Conservation (phyloP, 2,113 vertebrate genomes). For the Chlorocebus sabaeus region DNA sequence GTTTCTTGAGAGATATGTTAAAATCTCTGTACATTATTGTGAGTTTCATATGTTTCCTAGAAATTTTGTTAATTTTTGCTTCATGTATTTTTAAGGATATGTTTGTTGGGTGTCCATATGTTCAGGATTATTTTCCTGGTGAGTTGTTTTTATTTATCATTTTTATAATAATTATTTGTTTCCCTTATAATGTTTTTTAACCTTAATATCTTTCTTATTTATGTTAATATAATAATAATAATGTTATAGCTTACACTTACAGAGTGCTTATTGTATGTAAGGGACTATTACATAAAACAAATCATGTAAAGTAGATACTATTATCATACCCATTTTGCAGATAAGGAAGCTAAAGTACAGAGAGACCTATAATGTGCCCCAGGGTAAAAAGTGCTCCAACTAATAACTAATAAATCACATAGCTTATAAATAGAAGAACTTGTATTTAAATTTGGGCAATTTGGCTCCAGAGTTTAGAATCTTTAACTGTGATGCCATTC, state of each 20-base stretch:
- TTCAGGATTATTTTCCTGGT: background rate
- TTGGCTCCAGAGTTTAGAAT: background rate
- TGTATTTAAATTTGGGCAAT: background rate
- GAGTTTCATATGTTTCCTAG: background rate
- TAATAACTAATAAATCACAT: background rate
- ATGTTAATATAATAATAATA: background rate
- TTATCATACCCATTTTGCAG: background rate
- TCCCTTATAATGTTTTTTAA: background rate
- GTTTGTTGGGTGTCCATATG: background rate
- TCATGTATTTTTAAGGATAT: background rate
- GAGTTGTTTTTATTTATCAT: background rate
- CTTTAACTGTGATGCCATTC: background rate
- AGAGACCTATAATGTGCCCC: no score
- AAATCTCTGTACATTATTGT: background rate
- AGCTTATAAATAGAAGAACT: background rate
- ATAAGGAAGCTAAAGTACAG: background rate
- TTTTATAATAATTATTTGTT: background rate
- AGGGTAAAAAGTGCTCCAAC: background rate
- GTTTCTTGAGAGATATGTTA: background rate
- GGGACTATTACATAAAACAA: background rate
- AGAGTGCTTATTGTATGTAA: background rate
- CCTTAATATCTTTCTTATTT: background rate
- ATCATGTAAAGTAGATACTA: background rate
- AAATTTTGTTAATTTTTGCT: background rate
- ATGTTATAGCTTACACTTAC: background rate